Conservation (phyloP, 2,113 vertebrate species). For the Neotoma lepida region DNA sequence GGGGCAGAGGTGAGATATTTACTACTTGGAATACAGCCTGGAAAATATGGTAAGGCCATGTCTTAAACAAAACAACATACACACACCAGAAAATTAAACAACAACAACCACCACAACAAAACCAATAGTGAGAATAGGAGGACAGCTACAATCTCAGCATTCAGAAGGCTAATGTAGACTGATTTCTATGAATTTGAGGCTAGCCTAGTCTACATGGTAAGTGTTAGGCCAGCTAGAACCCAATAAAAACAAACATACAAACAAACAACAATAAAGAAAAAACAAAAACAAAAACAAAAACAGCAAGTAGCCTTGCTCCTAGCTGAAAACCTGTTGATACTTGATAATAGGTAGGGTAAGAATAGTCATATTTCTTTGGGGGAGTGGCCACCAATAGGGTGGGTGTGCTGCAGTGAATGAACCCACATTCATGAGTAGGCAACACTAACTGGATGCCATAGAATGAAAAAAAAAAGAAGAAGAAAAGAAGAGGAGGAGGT, state of each 20-base stretch:
- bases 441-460: background rate
- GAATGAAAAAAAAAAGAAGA: too few species aligned
- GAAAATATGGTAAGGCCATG: background rate
- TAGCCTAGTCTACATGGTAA: background rate
- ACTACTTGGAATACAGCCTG: background rate
- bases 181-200: background rate
- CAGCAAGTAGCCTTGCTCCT: background rate
- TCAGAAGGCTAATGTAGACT: background rate
- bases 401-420: background rate
- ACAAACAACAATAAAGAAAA: background rate
- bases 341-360: background rate
- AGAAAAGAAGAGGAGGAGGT: background rate
- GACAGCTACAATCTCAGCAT: background rate
- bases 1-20: background rate
- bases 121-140: background rate
- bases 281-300: background rate
- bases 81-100: background rate
- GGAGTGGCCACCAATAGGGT: background rate
- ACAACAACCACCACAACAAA: background rate
- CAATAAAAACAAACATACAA: background rate
- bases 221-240: background rate
- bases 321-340: background rate
- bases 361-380: background rate
- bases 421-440: background rate
- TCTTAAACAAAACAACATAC: background rate